These are phyloP conservation scores for Clupea harengus DNA, from an alignment of 2,113 vertebrate genomes.

Conservation along the genomic window DNA sequence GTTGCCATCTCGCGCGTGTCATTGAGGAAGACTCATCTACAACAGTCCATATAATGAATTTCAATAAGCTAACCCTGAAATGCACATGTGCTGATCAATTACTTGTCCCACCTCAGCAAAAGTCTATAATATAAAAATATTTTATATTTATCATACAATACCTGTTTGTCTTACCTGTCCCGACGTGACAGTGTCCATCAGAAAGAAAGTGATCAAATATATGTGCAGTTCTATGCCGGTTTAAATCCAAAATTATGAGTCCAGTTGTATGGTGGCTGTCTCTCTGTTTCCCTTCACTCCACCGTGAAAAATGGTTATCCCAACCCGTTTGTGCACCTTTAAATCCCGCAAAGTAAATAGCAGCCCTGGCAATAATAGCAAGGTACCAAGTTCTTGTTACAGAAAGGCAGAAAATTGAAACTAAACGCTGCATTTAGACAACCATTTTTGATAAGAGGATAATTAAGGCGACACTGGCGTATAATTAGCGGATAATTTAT, in stretches of 20 bases:
- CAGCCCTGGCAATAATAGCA: slow-evolving; percentile 99
- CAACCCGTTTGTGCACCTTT: slow-evolving; percentile 92
- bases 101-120: not conserved
- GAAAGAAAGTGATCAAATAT: not conserved
- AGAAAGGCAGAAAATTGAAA: slow-evolving; percentile 99
- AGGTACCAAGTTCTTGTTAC: slow-evolving; percentile 99
- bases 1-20: slow-evolving; percentile 81
- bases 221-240: not conserved
- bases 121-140: not conserved
- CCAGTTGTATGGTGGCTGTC: slow-evolving; percentile 20
- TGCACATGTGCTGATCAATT: not conserved
- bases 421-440: slow-evolving; percentile 99
- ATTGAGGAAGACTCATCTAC: not conserved
- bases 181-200: not conserved
- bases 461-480: slow-evolving; percentile 99
- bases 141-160: not conserved
- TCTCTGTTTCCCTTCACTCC: slow-evolving; percentile 74
- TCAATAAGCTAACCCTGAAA: not conserved
- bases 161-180: slow-evolving; percentile 57
- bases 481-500: slow-evolving; percentile 99
- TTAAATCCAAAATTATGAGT: not conserved
- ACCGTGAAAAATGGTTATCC: slow-evolving; percentile 88
- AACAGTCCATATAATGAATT: slow-evolving; percentile 3
- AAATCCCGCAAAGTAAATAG: slow-evolving; percentile 99
- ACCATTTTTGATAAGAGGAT: slow-evolving; percentile 99